phyloP scores from a whole-genome alignment of 2,888 invertebrate species.

The Eretmocerus hayati region DNA sequence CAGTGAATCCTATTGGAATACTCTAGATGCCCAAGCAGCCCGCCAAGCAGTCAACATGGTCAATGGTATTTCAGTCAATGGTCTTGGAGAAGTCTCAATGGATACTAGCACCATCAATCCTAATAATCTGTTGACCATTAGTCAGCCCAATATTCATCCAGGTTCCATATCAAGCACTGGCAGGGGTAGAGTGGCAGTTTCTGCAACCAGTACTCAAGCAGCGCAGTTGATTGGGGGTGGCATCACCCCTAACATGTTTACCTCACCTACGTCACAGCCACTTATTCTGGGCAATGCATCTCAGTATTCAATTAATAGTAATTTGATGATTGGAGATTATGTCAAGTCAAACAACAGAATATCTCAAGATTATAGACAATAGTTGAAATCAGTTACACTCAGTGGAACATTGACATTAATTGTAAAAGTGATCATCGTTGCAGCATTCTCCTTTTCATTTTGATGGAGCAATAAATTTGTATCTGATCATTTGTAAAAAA shows the following conservation, averaged over 20 bases:
- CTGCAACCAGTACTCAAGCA: conserved; percentile 57
- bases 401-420: too few species aligned
- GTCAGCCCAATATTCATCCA: conserved; percentile 58
- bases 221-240: conserved; percentile 63
- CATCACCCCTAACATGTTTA: conserved; percentile 62
- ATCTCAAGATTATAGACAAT: background rate
- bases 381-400: too few species aligned
- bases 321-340: conserved; percentile 71
- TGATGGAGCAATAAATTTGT: too few species aligned
- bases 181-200: conserved; percentile 53
- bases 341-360: conserved; percentile 37
- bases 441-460: too few species aligned
- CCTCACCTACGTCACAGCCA: conserved; percentile 47
- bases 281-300: conserved; percentile 56
- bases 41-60: conserved; percentile 65
- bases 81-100: conserved; percentile 66
- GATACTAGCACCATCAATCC: conserved; percentile 54
- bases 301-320: conserved; percentile 62
- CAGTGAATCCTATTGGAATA: conserved; percentile 87
- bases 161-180: conserved; percentile 60
- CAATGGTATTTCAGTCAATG: conserved; percentile 69
- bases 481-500: too few species aligned
- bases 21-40: conserved; percentile 69
- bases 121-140: conserved; percentile 45
- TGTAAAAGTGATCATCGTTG: too few species aligned